These are phyloP conservation scores for Pyxicephalus adspersus DNA, from an alignment of 2,113 vertebrate species.

Conservation along the genomic window DNA sequence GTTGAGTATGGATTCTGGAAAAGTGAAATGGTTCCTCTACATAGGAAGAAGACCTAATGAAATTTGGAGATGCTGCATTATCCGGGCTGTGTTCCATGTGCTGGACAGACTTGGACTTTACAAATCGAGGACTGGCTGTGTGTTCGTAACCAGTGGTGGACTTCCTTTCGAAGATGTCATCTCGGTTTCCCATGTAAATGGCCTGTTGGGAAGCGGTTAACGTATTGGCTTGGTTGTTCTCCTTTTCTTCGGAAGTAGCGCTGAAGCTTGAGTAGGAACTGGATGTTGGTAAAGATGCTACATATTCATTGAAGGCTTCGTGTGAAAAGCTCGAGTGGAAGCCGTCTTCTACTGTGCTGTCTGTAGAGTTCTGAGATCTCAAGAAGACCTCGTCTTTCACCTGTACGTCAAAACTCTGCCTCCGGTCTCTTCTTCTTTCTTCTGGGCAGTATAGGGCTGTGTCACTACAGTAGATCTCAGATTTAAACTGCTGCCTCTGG, in stretches of 20 bases:
- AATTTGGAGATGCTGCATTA: constrained; percentile 74
- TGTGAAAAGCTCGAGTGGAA: constrained; percentile 82
- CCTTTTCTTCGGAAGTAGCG: constrained; percentile 87
- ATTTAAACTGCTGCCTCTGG: constrained; percentile 80
- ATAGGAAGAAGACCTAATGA: constrained; percentile 81
- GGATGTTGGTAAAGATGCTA: constrained; percentile 82
- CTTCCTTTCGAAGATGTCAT: constrained; percentile 81
- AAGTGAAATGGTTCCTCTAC: constrained; percentile 84
- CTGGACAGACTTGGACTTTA: constrained; percentile 79
- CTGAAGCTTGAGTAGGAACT: constrained; percentile 95
- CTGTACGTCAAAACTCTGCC: constrained; percentile 84
- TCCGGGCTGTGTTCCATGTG: constrained; percentile 78
- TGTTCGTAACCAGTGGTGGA: constrained; percentile 77
- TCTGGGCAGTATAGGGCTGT: constrained; percentile 92
- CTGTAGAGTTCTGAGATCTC: constrained; percentile 83
- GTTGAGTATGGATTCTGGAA: constrained; percentile 78
- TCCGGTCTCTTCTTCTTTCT: constrained; percentile 80
- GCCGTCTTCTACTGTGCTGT: constrained; percentile 83
- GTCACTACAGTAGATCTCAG: constrained; percentile 90
- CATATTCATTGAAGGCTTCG: constrained; percentile 80
- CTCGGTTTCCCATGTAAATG: constrained; percentile 83
- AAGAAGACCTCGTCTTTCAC: constrained; percentile 76
- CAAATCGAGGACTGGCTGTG: constrained; percentile 74
- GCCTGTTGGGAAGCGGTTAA: constrained; percentile 89
- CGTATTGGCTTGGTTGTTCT: constrained; percentile 78